Base-by-base conservation (phyloP, 2,113 vertebrate genomes). In the Zosterops lateralis region DNA sequence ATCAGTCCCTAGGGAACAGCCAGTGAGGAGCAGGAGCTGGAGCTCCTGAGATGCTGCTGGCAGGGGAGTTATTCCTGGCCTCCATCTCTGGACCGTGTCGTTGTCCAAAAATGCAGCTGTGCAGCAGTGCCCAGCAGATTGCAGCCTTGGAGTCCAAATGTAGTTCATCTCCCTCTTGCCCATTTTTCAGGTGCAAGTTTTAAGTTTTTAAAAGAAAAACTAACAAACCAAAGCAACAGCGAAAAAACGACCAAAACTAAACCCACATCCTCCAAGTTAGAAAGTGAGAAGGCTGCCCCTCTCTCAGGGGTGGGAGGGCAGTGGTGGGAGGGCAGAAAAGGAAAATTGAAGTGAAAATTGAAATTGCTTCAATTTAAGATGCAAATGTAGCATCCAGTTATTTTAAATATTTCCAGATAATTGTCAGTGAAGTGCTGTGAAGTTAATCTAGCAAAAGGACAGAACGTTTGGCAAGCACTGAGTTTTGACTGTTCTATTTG, bases 331-430 rank as follows among this genome's bases (percentile, higher is more conserved):
- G 25, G 36, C 70, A 66, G 68, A 68, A 93, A 68, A 75, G 40
- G 24, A 47, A 85, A 76, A 93, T 60, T 6, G 25, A 80, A 75
- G 65, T 42, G 22, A 73, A 77, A 56, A 73, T 28, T 58, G 44
- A 84, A 84, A 73, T 53, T 53, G 24, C 3, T 8, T 92, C 70
- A 34, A 28, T 84, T 93, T 72, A 44, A 68, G 60, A 91, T 75
- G 42, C 42, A 80, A 78, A 78, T 31, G 32, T 76, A 54, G 51
- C 50, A 75, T 78, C 21, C 64, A 44, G 17, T 57, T 87, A 45
- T 42, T 82, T 92, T 65, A 45, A 90, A 58, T 83, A 67, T 42
- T 93, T 56, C 62, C 85, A 92, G 88, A 81, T 81, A 79, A 61
- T 64, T 75, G 68, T 72, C 61, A 73, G 48, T 34, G 58, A 51